phyloP scores from a whole-genome alignment of 2,113 vertebrate genomes.

The Zosterops hypoxanthus region DNA sequence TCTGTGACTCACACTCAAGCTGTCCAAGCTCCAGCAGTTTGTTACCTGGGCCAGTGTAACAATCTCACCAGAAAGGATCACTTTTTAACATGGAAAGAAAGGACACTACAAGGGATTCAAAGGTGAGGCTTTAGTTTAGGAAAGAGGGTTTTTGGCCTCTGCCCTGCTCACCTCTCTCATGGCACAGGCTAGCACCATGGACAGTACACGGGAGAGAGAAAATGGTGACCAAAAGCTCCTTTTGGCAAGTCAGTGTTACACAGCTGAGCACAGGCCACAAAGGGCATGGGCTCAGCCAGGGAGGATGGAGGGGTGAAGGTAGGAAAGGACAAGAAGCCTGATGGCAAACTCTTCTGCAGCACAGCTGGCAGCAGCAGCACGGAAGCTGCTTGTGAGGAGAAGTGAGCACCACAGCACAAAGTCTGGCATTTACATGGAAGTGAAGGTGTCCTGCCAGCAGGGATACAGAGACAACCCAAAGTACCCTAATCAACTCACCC shows the following conservation, averaged over 20 bases:
- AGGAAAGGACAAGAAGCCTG: not conserved
- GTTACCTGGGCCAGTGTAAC: not conserved
- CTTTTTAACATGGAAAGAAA: not conserved
- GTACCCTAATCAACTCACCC: not conserved
- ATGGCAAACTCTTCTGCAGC: not conserved
- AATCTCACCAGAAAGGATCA: not conserved
- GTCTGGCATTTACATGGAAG: not conserved
- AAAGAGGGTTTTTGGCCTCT: not conserved
- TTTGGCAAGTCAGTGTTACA: not conserved
- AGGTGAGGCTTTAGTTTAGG: not conserved
- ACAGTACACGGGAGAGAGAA: not conserved
- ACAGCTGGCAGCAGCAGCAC: not conserved
- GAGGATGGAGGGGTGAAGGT: not conserved
- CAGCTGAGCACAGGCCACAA: accelerated
- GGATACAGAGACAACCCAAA: not conserved
- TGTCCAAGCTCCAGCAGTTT: not conserved
- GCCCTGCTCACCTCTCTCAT: not conserved
- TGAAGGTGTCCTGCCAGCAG: not conserved
- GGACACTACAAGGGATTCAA: not conserved
- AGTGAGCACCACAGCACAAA: not conserved
- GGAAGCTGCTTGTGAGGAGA: not conserved
- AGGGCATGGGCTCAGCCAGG: not conserved
- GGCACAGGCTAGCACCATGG: not conserved
- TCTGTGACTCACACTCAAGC: accelerated
- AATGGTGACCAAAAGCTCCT: not conserved